phyloP scores from a whole-genome alignment of 2,113 vertebrate genomes.

The Equus przewalskii region DNA sequence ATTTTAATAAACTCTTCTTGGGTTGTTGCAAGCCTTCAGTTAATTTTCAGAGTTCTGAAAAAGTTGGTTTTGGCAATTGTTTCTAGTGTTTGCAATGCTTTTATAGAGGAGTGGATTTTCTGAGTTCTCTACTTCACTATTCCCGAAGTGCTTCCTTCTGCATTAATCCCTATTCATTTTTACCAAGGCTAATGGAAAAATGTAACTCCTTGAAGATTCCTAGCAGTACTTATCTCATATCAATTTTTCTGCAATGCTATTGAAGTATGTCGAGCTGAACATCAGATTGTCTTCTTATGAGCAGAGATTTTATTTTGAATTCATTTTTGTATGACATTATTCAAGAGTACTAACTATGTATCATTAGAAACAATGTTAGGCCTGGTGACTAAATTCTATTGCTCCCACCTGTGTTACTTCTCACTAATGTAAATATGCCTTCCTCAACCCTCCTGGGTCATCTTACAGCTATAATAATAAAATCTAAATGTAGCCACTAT shows the following conservation, averaged over 20 bases:
- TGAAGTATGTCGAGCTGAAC: background rate
- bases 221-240: background rate
- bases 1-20: background rate
- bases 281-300: background rate
- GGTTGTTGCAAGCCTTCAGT: background rate
- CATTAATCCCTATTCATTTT: background rate
- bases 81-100: background rate
- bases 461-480: background rate
- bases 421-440: background rate
- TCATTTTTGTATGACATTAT: background rate
- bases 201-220: background rate
- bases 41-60: conserved; percentile 1
- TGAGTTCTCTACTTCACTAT: background rate
- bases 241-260: background rate
- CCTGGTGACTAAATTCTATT: background rate
- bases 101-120: background rate
- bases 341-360: background rate
- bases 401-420: background rate
- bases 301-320: conserved; percentile 29
- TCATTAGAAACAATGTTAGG: conserved; percentile 11
- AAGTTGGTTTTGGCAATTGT: background rate
- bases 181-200: background rate
- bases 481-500: background rate
- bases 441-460: background rate
- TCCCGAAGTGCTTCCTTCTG: background rate